A percentile compares a stretch with the other conserved stretches of the same genome.
These are phyloP conservation scores for Caenorhabditis sp. DNA, from an alignment of 2,888 invertebrate genomes.

Conservation along the genomic window DNA sequence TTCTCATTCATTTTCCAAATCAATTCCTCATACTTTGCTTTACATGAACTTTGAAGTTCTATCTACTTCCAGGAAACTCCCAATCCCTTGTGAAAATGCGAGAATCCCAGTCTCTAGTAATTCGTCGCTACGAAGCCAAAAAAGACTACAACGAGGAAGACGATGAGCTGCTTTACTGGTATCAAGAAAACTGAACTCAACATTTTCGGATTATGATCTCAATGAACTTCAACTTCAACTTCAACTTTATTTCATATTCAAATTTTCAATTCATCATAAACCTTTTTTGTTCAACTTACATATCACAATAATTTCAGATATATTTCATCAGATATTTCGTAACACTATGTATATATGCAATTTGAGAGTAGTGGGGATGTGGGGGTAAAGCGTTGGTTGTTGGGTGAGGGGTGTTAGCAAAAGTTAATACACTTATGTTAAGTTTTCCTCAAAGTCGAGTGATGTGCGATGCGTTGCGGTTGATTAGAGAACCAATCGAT, in stretches of 20 bases:
- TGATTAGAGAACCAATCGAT: slow-evolving; percentile 59
- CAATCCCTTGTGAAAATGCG: slow-evolving; percentile 33
- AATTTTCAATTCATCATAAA: too few species aligned
- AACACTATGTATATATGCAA: not conserved
- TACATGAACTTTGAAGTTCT: too few species aligned
- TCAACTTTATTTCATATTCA: not conserved
- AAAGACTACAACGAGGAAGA: slow-evolving; percentile 56
- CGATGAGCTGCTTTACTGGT: slow-evolving; percentile 63
- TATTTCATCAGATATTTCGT: too few species aligned
- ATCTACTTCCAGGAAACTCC: not conserved
- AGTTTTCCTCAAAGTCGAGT: slow-evolving; percentile 61
- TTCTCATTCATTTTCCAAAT: too few species aligned
- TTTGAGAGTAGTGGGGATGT: not conserved
- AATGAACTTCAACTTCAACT: not conserved
- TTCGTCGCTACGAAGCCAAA: slow-evolving; percentile 57
- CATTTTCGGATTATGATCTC: slow-evolving; percentile 9
- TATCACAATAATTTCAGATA: too few species aligned
- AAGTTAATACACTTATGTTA: too few species aligned
- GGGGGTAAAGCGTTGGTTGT: slow-evolving; percentile 37
- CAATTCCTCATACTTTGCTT: too few species aligned
- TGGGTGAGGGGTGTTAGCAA: slow-evolving; percentile 19
- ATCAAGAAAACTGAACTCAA: slow-evolving; percentile 55
- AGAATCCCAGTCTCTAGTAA: slow-evolving; percentile 39
- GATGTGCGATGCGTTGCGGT: slow-evolving; percentile 54
- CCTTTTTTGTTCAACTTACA: too few species aligned